Percentiles rank a stretch among this genome's conserved stretches.
Conservation (phyloP, 2,888 invertebrate species). For the Mermis nigrescens region DNA sequence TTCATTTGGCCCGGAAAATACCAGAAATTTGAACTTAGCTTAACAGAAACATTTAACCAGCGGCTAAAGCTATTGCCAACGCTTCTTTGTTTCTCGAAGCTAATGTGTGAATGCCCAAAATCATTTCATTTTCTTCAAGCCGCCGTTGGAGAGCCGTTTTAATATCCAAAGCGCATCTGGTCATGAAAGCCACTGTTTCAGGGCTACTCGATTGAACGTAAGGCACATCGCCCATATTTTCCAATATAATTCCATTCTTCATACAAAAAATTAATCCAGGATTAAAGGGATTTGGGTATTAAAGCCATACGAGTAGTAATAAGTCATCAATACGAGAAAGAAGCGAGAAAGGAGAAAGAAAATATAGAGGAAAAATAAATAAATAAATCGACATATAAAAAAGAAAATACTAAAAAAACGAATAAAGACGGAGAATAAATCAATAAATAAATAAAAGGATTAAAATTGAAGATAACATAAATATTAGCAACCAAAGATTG, state of each 20-base stretch:
- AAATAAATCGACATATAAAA: no score
- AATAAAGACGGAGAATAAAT: no score
- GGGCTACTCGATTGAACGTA: constrained; percentile 46
- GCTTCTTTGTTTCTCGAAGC: constrained; percentile 58
- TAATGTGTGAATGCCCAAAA: constrained; percentile 43
- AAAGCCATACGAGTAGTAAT: no score
- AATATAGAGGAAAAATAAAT: no score
- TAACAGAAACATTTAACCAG: constrained; percentile 34
- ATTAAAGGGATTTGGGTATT: no score
- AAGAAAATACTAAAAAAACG: no score
- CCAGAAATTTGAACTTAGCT: background rate
- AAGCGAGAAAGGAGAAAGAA: no score
- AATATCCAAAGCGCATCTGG: constrained; percentile 45
- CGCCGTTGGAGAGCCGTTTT: constrained; percentile 39
- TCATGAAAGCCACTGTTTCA: constrained; percentile 50
- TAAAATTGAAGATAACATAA: no score
- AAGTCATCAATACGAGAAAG: no score
- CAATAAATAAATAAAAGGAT: no score
- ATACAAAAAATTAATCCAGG: no score
- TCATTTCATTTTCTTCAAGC: constrained; percentile 19
- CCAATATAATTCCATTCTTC: constrained; percentile 51
- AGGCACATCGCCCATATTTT: constrained; percentile 61
- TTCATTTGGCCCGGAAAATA: background rate
- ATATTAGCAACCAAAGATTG: no score
- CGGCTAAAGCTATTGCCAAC: constrained; percentile 51